Conservation (phyloP, 2,797 vertebrate species). For the Catamblyrhynchus diadema region DNA sequence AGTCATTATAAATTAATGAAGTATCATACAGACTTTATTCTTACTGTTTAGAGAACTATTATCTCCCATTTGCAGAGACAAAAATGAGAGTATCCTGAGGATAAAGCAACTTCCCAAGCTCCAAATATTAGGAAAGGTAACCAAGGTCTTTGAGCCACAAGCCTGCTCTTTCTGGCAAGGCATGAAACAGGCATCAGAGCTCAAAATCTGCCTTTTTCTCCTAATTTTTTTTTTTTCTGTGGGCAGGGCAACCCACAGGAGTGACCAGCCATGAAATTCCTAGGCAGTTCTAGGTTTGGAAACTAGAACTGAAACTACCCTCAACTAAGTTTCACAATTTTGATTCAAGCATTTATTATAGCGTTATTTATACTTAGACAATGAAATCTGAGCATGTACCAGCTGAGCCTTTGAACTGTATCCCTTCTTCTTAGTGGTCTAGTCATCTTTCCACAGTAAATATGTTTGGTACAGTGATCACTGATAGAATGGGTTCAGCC, state of each 20-base stretch:
- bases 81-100: neutral
- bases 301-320: neutral
- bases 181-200: neutral
- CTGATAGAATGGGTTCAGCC: conserved; percentile 9
- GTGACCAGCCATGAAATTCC: neutral
- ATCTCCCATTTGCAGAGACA: neutral
- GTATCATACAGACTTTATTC: neutral
- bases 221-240: neutral
- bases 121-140: neutral
- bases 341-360: neutral
- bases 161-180: neutral
- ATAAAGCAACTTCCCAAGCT: neutral
- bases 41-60: neutral
- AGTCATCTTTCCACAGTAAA: conserved; percentile 41
- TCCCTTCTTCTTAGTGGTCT: conserved; percentile 38
- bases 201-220: neutral
- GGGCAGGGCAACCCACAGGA: neutral
- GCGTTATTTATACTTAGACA: neutral
- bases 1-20: neutral
- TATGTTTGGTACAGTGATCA: neutral
- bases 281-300: neutral
- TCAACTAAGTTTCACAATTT: neutral
- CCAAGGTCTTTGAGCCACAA: neutral
- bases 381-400: neutral
- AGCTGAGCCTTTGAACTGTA: conserved; percentile 48